These are phyloP conservation scores for Drosophila simulans DNA, from an alignment of 1,140 invertebrate genomes.

Conservation along the genomic window DNA sequence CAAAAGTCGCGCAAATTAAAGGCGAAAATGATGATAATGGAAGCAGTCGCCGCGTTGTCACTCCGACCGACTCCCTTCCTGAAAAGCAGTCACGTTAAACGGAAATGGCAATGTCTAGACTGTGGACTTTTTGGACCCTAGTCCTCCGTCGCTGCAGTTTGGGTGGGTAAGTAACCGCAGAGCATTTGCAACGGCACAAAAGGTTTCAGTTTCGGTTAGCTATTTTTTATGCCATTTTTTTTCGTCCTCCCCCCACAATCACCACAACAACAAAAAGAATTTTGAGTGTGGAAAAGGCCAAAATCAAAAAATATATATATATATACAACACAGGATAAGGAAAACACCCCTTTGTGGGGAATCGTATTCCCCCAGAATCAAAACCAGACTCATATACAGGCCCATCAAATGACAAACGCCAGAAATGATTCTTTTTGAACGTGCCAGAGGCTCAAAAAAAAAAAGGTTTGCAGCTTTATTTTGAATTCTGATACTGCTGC, in stretches of 20 bases:
- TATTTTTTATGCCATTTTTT: slow-evolving; percentile 25
- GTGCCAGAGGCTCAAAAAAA: slow-evolving; percentile 14
- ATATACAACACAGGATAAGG: slow-evolving; percentile 9
- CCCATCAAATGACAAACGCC: slow-evolving; percentile 37
- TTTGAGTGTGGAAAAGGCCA: slow-evolving; percentile 14
- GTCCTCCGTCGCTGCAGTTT: slow-evolving; percentile 6
- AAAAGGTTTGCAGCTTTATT: slow-evolving; percentile 4
- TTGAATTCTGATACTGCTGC: background rate
- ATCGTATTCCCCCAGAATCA: slow-evolving; percentile 11
- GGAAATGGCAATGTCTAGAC: slow-evolving; percentile 82
- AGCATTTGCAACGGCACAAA: slow-evolving; percentile 68
- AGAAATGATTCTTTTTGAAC: slow-evolving; percentile 37
- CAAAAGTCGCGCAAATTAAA: slow-evolving; percentile 57
- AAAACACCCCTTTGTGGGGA: slow-evolving; percentile 1
- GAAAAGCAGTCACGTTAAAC: slow-evolving; percentile 74
- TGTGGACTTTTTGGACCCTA: slow-evolving; percentile 56
- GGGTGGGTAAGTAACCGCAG: slow-evolving; percentile 53
- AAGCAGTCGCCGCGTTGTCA: slow-evolving; percentile 31
- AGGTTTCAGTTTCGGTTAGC: slow-evolving; percentile 55
- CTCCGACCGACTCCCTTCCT: slow-evolving; percentile 20
- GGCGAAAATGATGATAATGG: slow-evolving; percentile 58
- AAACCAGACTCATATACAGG: slow-evolving; percentile 5
- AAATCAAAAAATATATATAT: slow-evolving; percentile 17
- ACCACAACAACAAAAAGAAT: slow-evolving; percentile 26
- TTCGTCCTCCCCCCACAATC: background rate